Evolutionary conservation across 2,113 vertebrate species (phyloP).

Genomic region (Xiphorhynchus elegans): DNA sequence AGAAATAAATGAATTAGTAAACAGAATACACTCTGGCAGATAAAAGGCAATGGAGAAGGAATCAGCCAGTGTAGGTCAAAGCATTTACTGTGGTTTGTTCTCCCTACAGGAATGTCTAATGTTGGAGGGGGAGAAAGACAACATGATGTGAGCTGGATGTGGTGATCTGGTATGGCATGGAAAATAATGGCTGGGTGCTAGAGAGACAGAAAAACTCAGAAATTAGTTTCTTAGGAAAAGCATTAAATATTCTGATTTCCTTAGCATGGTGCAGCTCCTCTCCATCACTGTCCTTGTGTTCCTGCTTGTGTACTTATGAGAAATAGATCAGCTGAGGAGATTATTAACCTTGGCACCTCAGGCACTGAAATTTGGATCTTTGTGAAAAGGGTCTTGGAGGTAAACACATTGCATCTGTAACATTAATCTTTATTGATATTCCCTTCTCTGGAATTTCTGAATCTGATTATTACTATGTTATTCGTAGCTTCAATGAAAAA

Average conservation of each 20-base stretch:
- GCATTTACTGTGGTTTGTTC: not conserved
- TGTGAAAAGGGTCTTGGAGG: not conserved
- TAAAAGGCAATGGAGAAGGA: not conserved
- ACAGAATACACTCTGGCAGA: not conserved
- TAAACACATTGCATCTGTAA: not conserved
- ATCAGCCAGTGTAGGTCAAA: not conserved
- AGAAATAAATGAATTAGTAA: not conserved
- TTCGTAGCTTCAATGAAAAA: not conserved
- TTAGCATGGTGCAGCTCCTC: not conserved
- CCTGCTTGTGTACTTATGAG: not conserved
- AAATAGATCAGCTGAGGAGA: not conserved
- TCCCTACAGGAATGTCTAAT: not conserved
- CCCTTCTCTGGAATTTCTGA: not conserved
- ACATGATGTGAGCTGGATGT: not conserved
- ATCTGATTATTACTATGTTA: not conserved
- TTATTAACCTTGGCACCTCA: not conserved
- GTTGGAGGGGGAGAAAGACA: not conserved
- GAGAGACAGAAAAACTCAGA: not conserved
- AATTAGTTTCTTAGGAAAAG: not conserved
- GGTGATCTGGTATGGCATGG: rapidly evolving
- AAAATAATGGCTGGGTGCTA: not conserved
- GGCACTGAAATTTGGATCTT: not conserved
- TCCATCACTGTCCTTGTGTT: not conserved
- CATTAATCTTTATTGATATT: not conserved
- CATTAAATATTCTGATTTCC: not conserved